Conservation (phyloP, 1,140 invertebrate species). For the Eulimnadia texana region DNA sequence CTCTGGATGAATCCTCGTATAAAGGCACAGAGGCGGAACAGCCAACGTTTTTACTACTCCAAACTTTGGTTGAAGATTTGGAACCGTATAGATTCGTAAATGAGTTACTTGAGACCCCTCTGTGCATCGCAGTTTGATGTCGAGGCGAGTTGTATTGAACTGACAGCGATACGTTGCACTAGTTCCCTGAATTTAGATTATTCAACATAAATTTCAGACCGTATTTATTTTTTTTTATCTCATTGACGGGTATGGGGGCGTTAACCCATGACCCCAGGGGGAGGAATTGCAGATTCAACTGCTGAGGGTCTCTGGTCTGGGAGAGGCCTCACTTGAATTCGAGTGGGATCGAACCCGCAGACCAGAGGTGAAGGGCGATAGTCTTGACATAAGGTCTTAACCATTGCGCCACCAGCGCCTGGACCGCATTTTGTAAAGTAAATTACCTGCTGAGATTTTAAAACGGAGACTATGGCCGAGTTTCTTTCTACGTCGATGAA, state of each 20-base stretch:
- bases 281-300: too few relatives aligned
- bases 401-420: neutral
- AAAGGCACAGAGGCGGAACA: neutral
- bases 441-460: neutral
- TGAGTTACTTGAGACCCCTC: neutral
- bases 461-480: neutral
- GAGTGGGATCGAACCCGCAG: too few relatives aligned
- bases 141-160: neutral
- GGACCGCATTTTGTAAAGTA: neutral
- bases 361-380: too few relatives aligned
- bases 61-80: neutral
- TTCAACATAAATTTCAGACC: neutral
- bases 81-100: neutral
- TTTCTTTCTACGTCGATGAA: slow-evolving; percentile 3
- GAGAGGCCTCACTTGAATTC: too few relatives aligned
- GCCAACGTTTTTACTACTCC: neutral
- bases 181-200: neutral
- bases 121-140: neutral
- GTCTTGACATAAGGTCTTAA: too few relatives aligned
- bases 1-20: neutral
- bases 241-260: too few relatives aligned
- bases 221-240: neutral
- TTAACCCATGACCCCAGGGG: too few relatives aligned
- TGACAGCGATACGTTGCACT: neutral
- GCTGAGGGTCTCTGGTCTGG: too few relatives aligned